Conservation (phyloP, 2,113 vertebrate genomes). For the Neofelis nebulosa region DNA sequence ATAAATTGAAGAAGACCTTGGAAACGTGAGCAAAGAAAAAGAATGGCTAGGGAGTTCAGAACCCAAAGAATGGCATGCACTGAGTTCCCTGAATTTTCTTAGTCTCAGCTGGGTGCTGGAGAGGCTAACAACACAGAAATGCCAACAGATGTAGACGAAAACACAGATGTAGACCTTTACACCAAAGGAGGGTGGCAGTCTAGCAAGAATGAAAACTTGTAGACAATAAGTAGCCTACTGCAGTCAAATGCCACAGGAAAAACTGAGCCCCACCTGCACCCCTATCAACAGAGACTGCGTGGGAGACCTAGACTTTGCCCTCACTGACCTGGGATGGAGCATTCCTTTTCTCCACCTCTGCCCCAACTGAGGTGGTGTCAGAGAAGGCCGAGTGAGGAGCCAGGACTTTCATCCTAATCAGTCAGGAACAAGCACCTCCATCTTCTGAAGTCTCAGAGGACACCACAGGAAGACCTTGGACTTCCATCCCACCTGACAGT, state of each 20-base stretch:
- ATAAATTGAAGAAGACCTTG: neutral
- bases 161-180: neutral
- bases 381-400: neutral
- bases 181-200: neutral
- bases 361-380: neutral
- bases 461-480: neutral
- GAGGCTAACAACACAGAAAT: neutral
- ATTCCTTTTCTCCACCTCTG: neutral
- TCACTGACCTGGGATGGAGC: neutral
- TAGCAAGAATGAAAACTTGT: neutral
- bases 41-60: neutral
- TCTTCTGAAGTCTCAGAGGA: neutral
- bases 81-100: neutral
- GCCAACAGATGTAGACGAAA: neutral
- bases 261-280: neutral
- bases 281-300: neutral
- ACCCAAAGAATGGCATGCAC: neutral
- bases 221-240: neutral
- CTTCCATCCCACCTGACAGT: neutral
- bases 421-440: neutral
- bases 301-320: neutral
- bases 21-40: neutral
- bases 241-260: neutral
- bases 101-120: neutral
- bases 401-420: neutral